Evolutionary conservation across 2,797 vertebrate genomes (phyloP).

Genomic region (Acropternis orthonyx): DNA sequence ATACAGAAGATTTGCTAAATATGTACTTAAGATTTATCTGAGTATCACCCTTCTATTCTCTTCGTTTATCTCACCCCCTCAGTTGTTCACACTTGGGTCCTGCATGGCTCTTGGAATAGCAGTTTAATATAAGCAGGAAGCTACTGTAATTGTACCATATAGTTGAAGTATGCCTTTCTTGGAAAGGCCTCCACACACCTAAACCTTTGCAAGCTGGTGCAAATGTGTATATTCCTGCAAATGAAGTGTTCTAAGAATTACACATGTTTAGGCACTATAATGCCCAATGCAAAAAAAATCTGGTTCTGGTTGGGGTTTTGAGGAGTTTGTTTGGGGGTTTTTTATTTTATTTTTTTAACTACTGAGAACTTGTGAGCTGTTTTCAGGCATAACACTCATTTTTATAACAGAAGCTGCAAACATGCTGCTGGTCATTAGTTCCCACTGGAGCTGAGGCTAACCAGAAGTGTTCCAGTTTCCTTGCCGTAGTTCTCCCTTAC

Average conservation of each 20-base stretch:
- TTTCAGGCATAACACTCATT: background rate
- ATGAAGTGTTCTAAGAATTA: background rate
- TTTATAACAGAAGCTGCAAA: background rate
- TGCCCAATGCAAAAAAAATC: background rate
- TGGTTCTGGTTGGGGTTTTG: fast-evolving
- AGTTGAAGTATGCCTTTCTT: background rate
- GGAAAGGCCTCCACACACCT: background rate
- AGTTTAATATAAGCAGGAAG: background rate
- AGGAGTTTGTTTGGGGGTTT: background rate
- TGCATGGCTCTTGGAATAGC: background rate
- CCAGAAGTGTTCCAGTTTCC: background rate
- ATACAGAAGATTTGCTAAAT: background rate
- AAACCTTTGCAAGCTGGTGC: background rate
- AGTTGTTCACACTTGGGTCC: background rate
- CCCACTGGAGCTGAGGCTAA: background rate
- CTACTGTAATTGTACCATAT: background rate
- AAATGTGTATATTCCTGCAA: background rate
- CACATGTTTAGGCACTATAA: background rate
- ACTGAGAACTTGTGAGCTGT: background rate
- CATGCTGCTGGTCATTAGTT: background rate
- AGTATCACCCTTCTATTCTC: background rate
- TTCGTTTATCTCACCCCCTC: background rate
- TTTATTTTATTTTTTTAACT: too few relatives aligned
- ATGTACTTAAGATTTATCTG: background rate
- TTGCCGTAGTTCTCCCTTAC: background rate